Evolutionary conservation across 2,888 invertebrate genomes (phyloP), one percentile per base, ranked within the genome.

Genomic region (Andrena marginata): DNA sequence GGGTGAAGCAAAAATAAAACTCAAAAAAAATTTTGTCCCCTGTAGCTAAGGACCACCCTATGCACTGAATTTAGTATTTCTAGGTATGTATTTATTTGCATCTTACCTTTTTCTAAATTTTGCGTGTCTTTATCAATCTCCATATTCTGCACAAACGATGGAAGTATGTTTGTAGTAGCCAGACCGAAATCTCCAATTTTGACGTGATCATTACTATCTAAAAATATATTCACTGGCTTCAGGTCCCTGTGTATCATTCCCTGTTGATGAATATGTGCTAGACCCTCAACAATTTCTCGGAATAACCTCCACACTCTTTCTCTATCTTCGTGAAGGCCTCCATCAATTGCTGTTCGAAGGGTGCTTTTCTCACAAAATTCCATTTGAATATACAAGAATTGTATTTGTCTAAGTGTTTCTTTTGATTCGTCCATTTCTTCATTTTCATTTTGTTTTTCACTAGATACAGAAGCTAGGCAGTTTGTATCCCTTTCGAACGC

Each of bases 101-200:
- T n/a, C 42, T 35, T 85, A 91, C 91, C 91, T 91, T 92, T 93
- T 33, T 93, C 92, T 16, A 84, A 71, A 51, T 85, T 70, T 73
- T 89, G 89, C 13, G 77, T 72, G 68, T 94, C 93, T 71, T 91
- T 90, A 31, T 91, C 93, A 4, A 86, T 70, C 70, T 89, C 90
- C 31, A 84, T 65, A 16, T 87, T 87, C n/a, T 90, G 90, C 1
- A 87, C 91, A 23, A 92, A 82, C 5, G 92, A 93, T 90, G 94
- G 91, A 92, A 96, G 94, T 69, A 96, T 95, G 87, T 96, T 96
- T 0, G 97, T 97, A 0, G 98, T 99, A 0, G 99, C 99, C 2
- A 99, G 95, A 16, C 99, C 99, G 94, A 99, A 99, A 94, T 99
- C 99, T 13, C 99, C 99, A 86, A 99, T 99, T 95, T 99, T 99